These are phyloP conservation scores for Cichlasoma orientale DNA, from an alignment of 2,797 vertebrate species.

Conservation along the genomic window DNA sequence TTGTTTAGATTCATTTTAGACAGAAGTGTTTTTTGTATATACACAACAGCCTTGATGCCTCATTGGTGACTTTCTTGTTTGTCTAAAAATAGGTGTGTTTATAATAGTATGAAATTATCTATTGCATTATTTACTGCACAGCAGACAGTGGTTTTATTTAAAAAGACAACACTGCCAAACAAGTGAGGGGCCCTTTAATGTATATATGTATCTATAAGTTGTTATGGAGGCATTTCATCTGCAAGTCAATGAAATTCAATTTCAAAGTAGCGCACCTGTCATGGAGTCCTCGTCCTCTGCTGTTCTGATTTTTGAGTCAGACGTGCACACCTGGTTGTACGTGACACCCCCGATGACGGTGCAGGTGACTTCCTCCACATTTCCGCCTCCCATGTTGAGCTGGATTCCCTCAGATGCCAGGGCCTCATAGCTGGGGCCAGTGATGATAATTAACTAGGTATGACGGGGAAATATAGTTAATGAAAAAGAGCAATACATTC, in stretches of 20 bases:
- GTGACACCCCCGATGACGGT: slow-evolving; percentile 83
- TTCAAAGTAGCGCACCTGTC: slow-evolving; percentile 70
- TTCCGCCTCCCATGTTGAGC: slow-evolving; percentile 80
- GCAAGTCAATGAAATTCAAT: background rate
- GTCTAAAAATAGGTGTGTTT: too few relatives aligned
- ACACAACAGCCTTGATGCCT: too few relatives aligned
- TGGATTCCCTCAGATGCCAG: slow-evolving; percentile 88
- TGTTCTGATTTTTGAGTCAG: slow-evolving; percentile 58
- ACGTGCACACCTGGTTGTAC: slow-evolving; percentile 83
- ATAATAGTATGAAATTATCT: background rate
- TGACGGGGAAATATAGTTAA: background rate
- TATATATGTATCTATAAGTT: too few relatives aligned
- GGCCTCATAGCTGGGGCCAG: slow-evolving; percentile 87
- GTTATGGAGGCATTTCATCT: background rate
- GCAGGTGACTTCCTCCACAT: slow-evolving; percentile 84
- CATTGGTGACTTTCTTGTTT: too few relatives aligned
- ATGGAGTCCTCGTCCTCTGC: slow-evolving; percentile 72
- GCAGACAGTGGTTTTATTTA: too few relatives aligned
- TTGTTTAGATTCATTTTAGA: too few relatives aligned
- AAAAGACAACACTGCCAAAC: too few relatives aligned
- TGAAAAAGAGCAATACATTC: background rate
- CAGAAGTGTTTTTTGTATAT: too few relatives aligned
- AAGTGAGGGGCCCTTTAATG: background rate
- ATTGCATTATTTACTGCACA: too few relatives aligned
- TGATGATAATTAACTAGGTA: slow-evolving; percentile 89